Conservation (phyloP, 2,888 invertebrate species). For the Muschampia plurimacula region DNA sequence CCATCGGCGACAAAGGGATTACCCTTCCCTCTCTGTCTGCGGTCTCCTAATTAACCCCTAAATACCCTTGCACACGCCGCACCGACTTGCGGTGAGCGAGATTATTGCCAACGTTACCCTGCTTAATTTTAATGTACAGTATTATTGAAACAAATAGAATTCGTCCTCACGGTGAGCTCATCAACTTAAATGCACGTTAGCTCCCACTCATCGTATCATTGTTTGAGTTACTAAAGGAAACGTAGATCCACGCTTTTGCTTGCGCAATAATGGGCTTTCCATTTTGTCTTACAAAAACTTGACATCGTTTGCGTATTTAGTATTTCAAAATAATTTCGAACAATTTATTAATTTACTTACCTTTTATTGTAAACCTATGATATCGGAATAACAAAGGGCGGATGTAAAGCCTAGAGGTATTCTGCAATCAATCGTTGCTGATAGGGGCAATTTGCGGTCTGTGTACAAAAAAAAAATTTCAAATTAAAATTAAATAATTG, state of each 20-base stretch:
- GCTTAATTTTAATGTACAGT: constrained; percentile 78
- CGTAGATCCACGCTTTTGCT: not conserved
- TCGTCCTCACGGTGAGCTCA: constrained; percentile 55
- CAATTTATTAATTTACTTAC: not conserved
- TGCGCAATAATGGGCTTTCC: not conserved
- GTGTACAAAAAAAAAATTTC: no score
- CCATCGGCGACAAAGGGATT: constrained; percentile 80
- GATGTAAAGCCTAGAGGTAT: no score
- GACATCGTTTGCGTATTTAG: not conserved
- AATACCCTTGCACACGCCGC: constrained; percentile 73
- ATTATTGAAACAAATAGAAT: constrained; percentile 77
- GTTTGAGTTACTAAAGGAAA: constrained; percentile 44
- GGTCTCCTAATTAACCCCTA: constrained; percentile 85
- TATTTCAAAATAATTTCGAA: not conserved
- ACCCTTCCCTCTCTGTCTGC: constrained; percentile 67
- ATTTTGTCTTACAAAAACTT: not conserved
- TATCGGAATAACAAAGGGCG: no score
- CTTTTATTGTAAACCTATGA: no score
- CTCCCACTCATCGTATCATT: constrained; percentile 50
- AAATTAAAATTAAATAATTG: no score
- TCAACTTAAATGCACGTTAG: constrained; percentile 59
- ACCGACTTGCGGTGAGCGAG: constrained; percentile 69
- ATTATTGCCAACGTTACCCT: constrained; percentile 78
- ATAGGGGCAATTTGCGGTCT: no score
- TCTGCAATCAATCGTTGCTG: no score